These are phyloP conservation scores for Siderastrea siderea DNA, from an alignment of 92 coral and sea anemone genomes.

Conservation along the genomic window DNA sequence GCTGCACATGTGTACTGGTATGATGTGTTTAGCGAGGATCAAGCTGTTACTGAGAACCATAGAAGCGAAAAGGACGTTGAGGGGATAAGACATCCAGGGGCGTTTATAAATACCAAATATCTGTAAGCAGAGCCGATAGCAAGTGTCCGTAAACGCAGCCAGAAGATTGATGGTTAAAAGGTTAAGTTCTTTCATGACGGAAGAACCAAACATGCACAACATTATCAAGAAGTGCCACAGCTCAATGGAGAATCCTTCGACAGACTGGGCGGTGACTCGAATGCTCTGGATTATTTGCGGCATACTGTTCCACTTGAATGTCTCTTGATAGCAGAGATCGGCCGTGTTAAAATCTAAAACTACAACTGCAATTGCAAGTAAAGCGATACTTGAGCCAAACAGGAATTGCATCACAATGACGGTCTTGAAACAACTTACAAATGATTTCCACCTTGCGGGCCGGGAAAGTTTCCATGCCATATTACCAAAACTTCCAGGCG, in stretches of 20 bases:
- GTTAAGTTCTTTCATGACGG: constrained; percentile 59
- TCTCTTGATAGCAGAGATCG: constrained; percentile 62
- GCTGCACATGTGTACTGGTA: background rate
- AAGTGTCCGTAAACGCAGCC: constrained; percentile 68
- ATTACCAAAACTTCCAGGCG: constrained; percentile 35
- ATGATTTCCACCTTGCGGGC: constrained; percentile 9
- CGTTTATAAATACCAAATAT: constrained; percentile 57
- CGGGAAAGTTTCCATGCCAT: constrained; percentile 75
- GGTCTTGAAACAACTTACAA: constrained; percentile 21
- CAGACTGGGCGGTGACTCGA: constrained; percentile 39
- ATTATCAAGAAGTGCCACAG: constrained; percentile 53
- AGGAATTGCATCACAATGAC: constrained; percentile 20
- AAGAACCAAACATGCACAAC: constrained; percentile 48
- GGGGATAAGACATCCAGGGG: constrained; percentile 60
- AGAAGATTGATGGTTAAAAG: constrained; percentile 51
- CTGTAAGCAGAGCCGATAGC: constrained; percentile 56
- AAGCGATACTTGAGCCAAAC: constrained; percentile 19
- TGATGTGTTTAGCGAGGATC: constrained; percentile 34
- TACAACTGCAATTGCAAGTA: constrained; percentile 40
- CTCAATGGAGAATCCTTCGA: constrained; percentile 56
- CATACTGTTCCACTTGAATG: constrained; percentile 6
- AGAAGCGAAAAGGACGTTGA: constrained; percentile 48
- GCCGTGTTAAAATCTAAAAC: constrained; percentile 75
- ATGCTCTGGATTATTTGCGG: constrained; percentile 43
- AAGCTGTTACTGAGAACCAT: constrained; percentile 40